Conservation (phyloP, 2,888 invertebrate species). For the Chromoteleia sp. region DNA sequence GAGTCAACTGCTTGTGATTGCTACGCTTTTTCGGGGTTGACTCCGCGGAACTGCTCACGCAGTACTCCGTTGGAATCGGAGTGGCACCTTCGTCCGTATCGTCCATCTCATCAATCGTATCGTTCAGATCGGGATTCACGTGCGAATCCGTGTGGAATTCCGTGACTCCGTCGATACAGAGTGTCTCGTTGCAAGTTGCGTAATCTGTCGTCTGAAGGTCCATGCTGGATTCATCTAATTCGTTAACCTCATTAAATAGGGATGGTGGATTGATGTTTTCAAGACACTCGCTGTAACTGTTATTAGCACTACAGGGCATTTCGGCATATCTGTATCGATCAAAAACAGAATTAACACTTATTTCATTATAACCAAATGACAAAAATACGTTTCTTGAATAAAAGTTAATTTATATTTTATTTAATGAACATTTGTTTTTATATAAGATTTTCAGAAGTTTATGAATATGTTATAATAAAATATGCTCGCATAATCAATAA, state of each 20-base stretch:
- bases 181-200: constrained; percentile 85
- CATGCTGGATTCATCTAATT: constrained; percentile 85
- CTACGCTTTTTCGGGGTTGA: constrained; percentile 89
- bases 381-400: too few relatives aligned
- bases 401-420: too few relatives aligned
- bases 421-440: too few relatives aligned
- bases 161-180: constrained; percentile 85
- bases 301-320: constrained; percentile 83
- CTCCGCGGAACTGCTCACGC: constrained; percentile 88
- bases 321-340: constrained; percentile 80
- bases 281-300: constrained; percentile 86
- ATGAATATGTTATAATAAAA: too few relatives aligned
- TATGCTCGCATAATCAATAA: too few relatives aligned
- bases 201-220: constrained; percentile 83
- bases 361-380: too few relatives aligned
- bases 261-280: constrained; percentile 91
- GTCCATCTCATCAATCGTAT: constrained; percentile 84
- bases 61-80: constrained; percentile 88
- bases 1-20: constrained; percentile 86
- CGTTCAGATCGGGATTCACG: constrained; percentile 64
- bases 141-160: constrained; percentile 85
- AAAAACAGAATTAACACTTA: too few relatives aligned
- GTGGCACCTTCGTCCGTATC: constrained; percentile 88
- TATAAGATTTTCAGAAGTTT: too few relatives aligned
- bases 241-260: constrained; percentile 89